Conservation (phyloP, 2,113 vertebrate species). For the Orientallactaga bullata region DNA sequence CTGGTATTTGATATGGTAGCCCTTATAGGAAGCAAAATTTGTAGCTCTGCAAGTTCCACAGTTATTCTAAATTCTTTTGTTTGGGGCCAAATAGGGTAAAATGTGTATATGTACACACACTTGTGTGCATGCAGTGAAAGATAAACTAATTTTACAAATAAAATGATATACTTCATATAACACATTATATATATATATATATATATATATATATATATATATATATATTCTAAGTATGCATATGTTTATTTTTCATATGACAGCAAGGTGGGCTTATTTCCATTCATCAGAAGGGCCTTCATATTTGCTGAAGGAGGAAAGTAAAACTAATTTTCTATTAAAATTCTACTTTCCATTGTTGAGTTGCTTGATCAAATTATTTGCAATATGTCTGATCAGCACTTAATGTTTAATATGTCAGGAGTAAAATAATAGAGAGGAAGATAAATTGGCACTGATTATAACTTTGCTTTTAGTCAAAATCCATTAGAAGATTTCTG, state of each 20-base stretch:
- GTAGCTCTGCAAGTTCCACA: not conserved
- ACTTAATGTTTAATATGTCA: not conserved
- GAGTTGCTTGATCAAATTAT: not conserved
- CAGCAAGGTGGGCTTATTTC: no score
- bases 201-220: no score
- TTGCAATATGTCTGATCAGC: not conserved
- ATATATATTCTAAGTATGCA: no score
- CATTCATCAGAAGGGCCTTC: not conserved
- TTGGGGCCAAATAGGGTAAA: not conserved
- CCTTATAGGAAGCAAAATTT: not conserved
- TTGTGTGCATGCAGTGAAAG: not conserved
- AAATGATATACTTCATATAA: no score
- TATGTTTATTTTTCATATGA: no score
- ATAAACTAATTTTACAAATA: not conserved
- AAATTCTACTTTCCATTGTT: not conserved
- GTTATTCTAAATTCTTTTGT: not conserved
- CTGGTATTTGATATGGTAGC: not conserved
- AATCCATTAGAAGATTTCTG: not conserved
- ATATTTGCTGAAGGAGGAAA: not conserved
- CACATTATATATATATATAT: no score
- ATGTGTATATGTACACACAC: not conserved
- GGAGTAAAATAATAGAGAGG: not conserved
- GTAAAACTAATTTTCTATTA: not conserved
- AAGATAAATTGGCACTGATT: not conserved
- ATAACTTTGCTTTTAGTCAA: not conserved